Base-by-base conservation (phyloP, 2,797 vertebrate genomes). In the Ispidina picta region DNA sequence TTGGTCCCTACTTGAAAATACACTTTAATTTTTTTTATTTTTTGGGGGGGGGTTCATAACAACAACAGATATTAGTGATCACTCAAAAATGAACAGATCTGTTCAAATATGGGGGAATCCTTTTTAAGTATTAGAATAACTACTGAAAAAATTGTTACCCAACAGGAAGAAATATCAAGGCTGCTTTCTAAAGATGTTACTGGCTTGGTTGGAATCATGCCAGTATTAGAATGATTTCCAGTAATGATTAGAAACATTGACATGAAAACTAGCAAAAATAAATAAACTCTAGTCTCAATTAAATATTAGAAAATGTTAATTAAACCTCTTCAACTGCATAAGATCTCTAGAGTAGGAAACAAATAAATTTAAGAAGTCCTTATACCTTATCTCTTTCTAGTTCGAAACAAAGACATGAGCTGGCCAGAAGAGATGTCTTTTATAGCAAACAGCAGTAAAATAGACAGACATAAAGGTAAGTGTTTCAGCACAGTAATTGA, bases 351-450 rank as follows among this genome's bases (percentile, higher is more conserved):
- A 68, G 9, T 58, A 58, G 35, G n/a, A 55, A 51, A 54, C 49
- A 58, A 49, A 74, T 9, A 31, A 39, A 52, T 76, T 33, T 15
- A 1, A 79, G 70, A 78, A 18, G 2, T 21, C 8, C 12, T 86
- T 91, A 15, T 55, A 3, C 46, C 4, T 0, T 90, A 19, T 95
- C 80, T 96, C 83, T 95, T 96, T 96, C 63, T 87, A 99, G 99
- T 99, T 97, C 98, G 99, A 63, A 99, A 99, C 98, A 99, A 99
- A 98, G 99, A 99, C 97, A 99, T 99, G 99, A 99, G 99, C 97
- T 99, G 99, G 99, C 99, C 99, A 17, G 99, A 99, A 90, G 99
- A 99, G 93, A 99, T 99, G 99, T 99, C 99, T 25, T 99, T 99
- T 93, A 99, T 99, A 94, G 99, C 99, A 83, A 99, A 99, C 97